Percentiles rank a stretch among this genome's conserved stretches.
Conservation (phyloP, 2,797 vertebrate genomes). For the Agapornis canus region DNA sequence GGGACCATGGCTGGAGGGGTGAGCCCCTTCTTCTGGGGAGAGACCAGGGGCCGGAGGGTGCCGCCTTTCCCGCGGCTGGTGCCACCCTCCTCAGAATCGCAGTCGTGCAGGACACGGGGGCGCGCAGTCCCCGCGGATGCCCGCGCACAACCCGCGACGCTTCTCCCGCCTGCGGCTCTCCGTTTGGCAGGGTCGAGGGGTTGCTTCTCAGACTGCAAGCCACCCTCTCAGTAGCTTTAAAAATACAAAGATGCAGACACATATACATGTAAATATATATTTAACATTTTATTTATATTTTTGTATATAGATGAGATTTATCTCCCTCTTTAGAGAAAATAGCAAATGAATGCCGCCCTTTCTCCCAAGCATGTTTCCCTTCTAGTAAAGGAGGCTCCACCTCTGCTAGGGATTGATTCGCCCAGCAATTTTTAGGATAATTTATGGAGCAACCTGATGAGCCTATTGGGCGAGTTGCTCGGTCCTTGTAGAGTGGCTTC, state of each 20-base stretch:
- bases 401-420: conserved; percentile 69
- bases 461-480: conserved; percentile 69
- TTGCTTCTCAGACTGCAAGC: neutral
- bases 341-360: neutral
- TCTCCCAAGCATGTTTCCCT: conserved; percentile 61
- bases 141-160: neutral
- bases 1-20: neutral
- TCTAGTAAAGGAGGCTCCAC: conserved; percentile 72
- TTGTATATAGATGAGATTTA: neutral
- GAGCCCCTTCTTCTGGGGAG: neutral
- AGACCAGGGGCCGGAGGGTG: neutral
- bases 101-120: neutral
- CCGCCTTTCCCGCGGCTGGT: no score
- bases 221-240: neutral
- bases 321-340: neutral
- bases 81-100: neutral
- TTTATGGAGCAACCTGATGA: conserved; percentile 57
- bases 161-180: neutral
- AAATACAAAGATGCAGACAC: neutral
- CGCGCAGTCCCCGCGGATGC: neutral
- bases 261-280: neutral
- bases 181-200: neutral
- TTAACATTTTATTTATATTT: neutral
- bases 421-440: conserved; percentile 51
- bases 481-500: conserved; percentile 31